Evolutionary conservation across 2,888 invertebrate species (phyloP), one percentile per base, ranked within the genome.

Genomic region (Brenthis hecate): DNA sequence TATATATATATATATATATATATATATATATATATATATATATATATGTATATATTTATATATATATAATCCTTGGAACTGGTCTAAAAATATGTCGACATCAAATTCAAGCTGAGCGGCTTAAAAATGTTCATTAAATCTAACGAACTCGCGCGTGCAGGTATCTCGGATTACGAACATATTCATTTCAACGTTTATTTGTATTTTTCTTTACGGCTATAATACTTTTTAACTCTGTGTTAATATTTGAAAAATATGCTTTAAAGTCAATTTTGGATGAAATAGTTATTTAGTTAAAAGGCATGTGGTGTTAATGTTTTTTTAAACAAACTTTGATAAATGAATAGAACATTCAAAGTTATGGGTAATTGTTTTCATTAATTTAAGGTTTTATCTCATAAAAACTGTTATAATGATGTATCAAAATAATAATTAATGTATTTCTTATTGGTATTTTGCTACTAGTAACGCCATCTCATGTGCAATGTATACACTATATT

Each of bases 121-220:
- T 71, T 67, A 64, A 85, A 86, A 85, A 65, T 78, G 75, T 86
- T 85, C 85, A 85, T 87, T 85, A 83, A 78, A 80, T 77, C 79
- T 85, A 85, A 85, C 86, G 85, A 86, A 69, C 61, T 62, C 36
- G 62, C 65, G 56, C 54, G 62, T 66, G 51, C 69, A 65, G 32
- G 47, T 54, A 58, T 63, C 55, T 55, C 62, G 66, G 53, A 66
- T 70, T 57, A 57, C 62, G 54, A 36, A 43, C 47, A 14, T 36
- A 51, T 57, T 48, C 57, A 13, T 43, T 28, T 58, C 64, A 57
- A 43, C 47, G 47, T 57, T 47, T 57, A 43, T 57, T 19, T 19
- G 36, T 14, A 43, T 47, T 47, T 47, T 19, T 47, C 13, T 56
- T 56, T 32, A 4, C 57, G 47, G 8, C 1, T 13, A 47, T 23